Evolutionary conservation across 2,113 vertebrate genomes (phyloP).

Genomic region (Leptobrachium leishanense): DNA sequence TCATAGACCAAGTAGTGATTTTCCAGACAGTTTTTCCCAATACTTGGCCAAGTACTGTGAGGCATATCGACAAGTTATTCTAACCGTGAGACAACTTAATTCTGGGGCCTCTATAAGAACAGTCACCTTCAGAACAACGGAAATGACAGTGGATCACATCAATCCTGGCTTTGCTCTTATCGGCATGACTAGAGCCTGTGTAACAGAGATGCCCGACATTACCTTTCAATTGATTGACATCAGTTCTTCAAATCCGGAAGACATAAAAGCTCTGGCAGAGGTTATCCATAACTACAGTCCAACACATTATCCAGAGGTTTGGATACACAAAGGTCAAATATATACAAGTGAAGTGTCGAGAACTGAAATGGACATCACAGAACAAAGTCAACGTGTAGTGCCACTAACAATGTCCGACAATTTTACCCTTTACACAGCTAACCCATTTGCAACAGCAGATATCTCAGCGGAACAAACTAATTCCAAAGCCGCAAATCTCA

Average conservation of each 20-base stretch:
- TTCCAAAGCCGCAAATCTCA: conserved; percentile 33
- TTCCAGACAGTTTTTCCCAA: conserved; percentile 60
- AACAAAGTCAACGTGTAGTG: not conserved
- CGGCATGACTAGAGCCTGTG: conserved; percentile 79
- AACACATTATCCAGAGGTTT: conserved; percentile 71
- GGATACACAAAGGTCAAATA: conserved; percentile 70
- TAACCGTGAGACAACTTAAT: conserved; percentile 63
- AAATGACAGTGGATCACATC: conserved; percentile 68
- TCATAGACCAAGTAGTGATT: conserved; percentile 67
- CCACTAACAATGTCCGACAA: conserved; percentile 47
- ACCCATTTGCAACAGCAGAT: conserved; percentile 63
- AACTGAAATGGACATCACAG: conserved; percentile 55
- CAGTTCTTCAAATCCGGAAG: conserved; percentile 66
- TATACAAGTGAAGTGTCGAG: conserved; percentile 61
- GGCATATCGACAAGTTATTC: conserved; percentile 71
- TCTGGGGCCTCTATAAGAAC: conserved; percentile 58
- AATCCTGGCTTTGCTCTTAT: conserved; percentile 75
- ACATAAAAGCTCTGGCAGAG: conserved; percentile 68
- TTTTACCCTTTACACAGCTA: conserved; percentile 71
- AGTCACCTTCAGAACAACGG: conserved; percentile 77
- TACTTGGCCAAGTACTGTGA: conserved; percentile 74
- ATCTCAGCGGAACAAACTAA: conserved; percentile 63
- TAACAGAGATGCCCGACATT: conserved; percentile 68
- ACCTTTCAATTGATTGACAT: conserved; percentile 82
- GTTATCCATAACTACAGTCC: conserved; percentile 66